Percentiles rank a stretch among this genome's conserved stretches.
Conservation (phyloP, 2,888 invertebrate genomes). For the Congeria kusceri region DNA sequence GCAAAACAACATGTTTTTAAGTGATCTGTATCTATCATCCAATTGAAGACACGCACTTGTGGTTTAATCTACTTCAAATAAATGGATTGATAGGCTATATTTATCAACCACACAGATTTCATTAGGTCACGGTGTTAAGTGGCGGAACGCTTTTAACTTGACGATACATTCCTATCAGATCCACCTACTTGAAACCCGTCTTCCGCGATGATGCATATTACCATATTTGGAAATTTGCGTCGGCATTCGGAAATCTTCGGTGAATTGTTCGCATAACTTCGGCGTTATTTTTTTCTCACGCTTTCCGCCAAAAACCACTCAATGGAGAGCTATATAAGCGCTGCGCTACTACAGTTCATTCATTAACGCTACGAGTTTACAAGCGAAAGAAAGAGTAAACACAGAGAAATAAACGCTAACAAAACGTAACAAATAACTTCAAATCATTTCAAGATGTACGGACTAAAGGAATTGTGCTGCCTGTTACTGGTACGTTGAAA, state of each 20-base stretch:
- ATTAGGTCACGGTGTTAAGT: slow-evolving; percentile 4
- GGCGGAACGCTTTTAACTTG: not conserved
- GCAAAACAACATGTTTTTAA: no score
- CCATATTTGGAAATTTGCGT: slow-evolving; percentile 1
- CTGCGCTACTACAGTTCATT: not conserved
- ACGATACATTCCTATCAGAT: not conserved
- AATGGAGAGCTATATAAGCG: not conserved
- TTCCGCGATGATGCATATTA: not conserved
- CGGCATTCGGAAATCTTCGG: not conserved
- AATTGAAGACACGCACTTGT: no score
- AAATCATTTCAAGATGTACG: no score
- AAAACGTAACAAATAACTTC: no score
- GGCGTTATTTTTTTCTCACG: slow-evolving; percentile 4
- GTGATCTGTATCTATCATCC: no score
- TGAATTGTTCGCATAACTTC: slow-evolving; percentile 6
- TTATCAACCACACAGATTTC: not conserved
- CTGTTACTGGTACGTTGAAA: no score
- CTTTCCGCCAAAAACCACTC: not conserved
- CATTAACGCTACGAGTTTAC: not conserved
- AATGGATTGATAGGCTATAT: no score
- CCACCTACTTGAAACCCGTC: not conserved
- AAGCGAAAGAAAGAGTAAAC: not conserved
- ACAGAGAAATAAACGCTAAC: not conserved
- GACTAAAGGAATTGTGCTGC: no score
- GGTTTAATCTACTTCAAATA: no score